Conservation (phyloP, 1,140 invertebrate genomes). For the Achatina immaculata region DNA sequence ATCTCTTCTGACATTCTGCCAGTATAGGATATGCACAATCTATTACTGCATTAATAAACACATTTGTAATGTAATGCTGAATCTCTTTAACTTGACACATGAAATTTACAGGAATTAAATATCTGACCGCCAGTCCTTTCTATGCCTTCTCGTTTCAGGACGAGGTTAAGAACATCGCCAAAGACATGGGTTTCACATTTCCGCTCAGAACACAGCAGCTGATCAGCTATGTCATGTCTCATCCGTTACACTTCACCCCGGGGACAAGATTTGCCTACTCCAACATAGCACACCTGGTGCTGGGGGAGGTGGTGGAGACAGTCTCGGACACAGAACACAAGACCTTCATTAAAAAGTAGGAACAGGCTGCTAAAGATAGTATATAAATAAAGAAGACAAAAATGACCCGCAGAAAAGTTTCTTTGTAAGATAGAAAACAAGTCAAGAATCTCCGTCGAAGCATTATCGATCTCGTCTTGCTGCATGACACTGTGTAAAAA, state of each 20-base stretch:
- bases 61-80: too few relatives aligned
- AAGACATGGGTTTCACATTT: conserved; percentile 46
- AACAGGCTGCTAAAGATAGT: not conserved
- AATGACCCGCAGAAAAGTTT: not conserved
- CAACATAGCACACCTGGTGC: conserved; percentile 68
- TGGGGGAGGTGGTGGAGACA: conserved; percentile 68
- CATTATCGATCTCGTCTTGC: too few relatives aligned
- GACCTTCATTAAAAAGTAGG: conserved; percentile 56
- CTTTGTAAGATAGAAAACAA: too few relatives aligned
- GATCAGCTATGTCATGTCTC: conserved; percentile 59
- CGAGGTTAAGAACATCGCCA: conserved; percentile 56
- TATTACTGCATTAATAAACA: too few relatives aligned
- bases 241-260: conserved; percentile 56
- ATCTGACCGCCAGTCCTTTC: not conserved
- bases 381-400: not conserved
- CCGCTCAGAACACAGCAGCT: conserved; percentile 46
- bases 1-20: too few relatives aligned
- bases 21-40: too few relatives aligned
- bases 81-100: not conserved
- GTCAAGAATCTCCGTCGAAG: too few relatives aligned
- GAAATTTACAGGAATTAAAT: not conserved
- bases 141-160: conserved; percentile 26
- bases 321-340: conserved; percentile 57
- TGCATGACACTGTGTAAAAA: too few relatives aligned
- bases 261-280: conserved; percentile 64